phyloP scores from a whole-genome alignment of 1,140 invertebrate genomes.

The Drosophila subobscura region DNA sequence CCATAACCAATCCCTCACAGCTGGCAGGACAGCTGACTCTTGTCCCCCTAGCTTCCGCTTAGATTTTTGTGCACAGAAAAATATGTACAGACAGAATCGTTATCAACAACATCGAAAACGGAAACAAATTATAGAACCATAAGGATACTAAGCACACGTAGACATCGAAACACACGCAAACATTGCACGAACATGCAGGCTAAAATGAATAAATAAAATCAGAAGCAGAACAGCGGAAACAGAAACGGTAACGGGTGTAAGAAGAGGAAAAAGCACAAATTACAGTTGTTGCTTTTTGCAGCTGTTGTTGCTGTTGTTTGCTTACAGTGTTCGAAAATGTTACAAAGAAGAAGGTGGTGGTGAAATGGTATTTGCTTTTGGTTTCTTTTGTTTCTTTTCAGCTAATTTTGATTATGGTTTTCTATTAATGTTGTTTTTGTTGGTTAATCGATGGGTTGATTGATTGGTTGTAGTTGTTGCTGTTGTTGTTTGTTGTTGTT shows the following conservation, averaged over 20 bases:
- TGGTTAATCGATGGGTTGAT: constrained; percentile 51
- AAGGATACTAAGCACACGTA: constrained; percentile 34
- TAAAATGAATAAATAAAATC: constrained; percentile 50
- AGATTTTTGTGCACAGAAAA: constrained; percentile 39
- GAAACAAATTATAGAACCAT: constrained; percentile 37
- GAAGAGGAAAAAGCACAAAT: constrained; percentile 48
- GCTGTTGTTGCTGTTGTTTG: constrained; percentile 35
- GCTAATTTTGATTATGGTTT: constrained; percentile 50
- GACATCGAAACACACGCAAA: constrained; percentile 45
- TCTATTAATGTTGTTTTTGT: constrained; percentile 48
- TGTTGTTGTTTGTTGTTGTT: constrained; percentile 35
- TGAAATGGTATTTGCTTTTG: constrained; percentile 55
- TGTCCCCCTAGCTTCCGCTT: constrained; percentile 10
- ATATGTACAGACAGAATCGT: constrained; percentile 14
- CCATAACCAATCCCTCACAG: not conserved
- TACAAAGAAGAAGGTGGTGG: constrained; percentile 44
- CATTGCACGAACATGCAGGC: constrained; percentile 48
- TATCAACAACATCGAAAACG: constrained; percentile 38
- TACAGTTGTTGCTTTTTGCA: constrained; percentile 37
- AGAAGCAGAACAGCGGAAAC: constrained; percentile 18
- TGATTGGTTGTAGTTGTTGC: constrained; percentile 40
- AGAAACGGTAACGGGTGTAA: constrained; percentile 23
- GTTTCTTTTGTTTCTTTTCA: constrained; percentile 41
- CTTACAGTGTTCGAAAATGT: constrained; percentile 73
- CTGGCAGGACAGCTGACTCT: too few species aligned